A percentile compares a stretch with the other conserved stretches of the same genome.
phyloP scores from a whole-genome alignment of 2,888 invertebrate species.

The Panopea generosa region DNA sequence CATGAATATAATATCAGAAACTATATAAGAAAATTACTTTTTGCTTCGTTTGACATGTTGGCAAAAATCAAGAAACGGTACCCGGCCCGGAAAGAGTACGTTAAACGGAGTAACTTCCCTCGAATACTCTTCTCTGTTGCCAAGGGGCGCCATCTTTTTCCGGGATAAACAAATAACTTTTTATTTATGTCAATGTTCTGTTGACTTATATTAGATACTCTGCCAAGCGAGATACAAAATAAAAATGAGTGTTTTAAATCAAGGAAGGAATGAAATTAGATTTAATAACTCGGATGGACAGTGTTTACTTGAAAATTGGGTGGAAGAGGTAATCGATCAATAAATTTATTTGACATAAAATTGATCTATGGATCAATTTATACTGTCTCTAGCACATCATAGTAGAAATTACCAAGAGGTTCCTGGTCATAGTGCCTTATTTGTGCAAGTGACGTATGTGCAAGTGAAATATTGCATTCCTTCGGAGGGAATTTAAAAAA shows the following conservation, averaged over 20 bases:
- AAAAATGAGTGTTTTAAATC: slow-evolving; percentile 81
- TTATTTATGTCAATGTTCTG: not conserved
- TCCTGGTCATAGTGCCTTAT: not conserved
- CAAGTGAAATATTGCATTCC: no score
- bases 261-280: slow-evolving; percentile 83
- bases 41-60: slow-evolving; percentile 42
- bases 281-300: slow-evolving; percentile 83
- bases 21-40: not conserved
- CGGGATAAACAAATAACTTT: slow-evolving; percentile 45
- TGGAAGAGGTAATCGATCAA: slow-evolving; percentile 83
- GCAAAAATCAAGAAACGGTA: slow-evolving; percentile 1
- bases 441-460: not conserved
- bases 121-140: slow-evolving; percentile 41
- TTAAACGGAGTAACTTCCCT: slow-evolving; percentile 18
- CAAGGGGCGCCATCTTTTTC: slow-evolving; percentile 34
- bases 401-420: not conserved
- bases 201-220: no score
- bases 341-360: no score
- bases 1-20: no score
- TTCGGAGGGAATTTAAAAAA: no score
- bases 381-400: not conserved
- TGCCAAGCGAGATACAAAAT: slow-evolving; percentile 23
- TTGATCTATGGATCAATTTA: no score
- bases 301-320: slow-evolving; percentile 85
- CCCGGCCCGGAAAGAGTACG: no score